Percentiles rank a stretch among this genome's conserved stretches.
Conservation (phyloP, 2,888 invertebrate species). For the Tineola bisselliella region DNA sequence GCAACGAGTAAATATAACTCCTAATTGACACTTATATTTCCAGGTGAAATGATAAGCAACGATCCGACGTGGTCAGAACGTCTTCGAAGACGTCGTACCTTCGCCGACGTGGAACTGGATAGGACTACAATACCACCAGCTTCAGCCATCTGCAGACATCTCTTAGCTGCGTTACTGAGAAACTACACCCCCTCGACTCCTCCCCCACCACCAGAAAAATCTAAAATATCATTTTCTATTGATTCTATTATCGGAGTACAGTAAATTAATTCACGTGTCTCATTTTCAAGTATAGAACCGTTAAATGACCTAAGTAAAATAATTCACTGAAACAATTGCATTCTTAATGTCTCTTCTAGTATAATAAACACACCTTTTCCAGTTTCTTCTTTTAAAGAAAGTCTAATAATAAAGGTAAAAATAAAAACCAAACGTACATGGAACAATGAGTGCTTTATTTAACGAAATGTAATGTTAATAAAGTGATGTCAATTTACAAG, state of each 20-base stretch:
- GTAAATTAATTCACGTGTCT: slow-evolving; percentile 23
- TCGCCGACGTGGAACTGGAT: slow-evolving; percentile 77
- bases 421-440: slow-evolving; percentile 11
- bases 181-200: slow-evolving; percentile 42
- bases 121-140: slow-evolving; percentile 39
- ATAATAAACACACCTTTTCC: too few species aligned
- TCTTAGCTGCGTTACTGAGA: slow-evolving; percentile 49
- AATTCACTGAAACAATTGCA: too few species aligned
- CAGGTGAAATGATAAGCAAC: background rate
- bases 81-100: slow-evolving; percentile 66
- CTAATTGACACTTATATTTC: too few species aligned
- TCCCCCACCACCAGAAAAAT: slow-evolving; percentile 31
- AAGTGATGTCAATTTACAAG: slow-evolving; percentile 50
- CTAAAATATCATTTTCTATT: slow-evolving; percentile 71
- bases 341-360: too few species aligned
- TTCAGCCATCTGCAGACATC: slow-evolving; percentile 58
- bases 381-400: too few species aligned
- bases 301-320: too few species aligned
- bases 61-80: slow-evolving; percentile 64
- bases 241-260: slow-evolving; percentile 76
- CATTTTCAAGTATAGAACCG: background rate
- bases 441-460: slow-evolving; percentile 67
- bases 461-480: slow-evolving; percentile 58
- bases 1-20: too few species aligned
- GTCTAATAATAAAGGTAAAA: too few species aligned